Evolutionary conservation across 2,113 vertebrate genomes (phyloP).

Genomic region (Alaudala cheleensis): DNA sequence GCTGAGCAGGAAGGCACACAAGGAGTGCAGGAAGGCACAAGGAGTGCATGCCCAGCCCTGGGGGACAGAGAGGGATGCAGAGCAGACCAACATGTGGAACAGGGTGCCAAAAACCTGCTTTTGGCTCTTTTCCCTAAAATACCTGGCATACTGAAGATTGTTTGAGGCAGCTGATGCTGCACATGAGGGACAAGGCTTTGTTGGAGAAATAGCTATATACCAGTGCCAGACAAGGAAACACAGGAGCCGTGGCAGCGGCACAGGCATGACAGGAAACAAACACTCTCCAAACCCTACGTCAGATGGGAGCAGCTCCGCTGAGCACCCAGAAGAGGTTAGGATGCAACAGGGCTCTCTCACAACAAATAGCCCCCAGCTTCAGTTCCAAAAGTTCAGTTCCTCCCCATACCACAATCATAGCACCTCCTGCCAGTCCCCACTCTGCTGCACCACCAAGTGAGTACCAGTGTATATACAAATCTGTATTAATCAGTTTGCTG

Average conservation of each 20-base stretch:
- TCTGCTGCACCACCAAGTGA: neutral
- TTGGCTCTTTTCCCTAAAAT: neutral
- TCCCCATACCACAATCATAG: accelerated
- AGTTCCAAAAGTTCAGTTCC: neutral
- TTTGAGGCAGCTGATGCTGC: neutral
- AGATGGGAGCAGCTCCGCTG: neutral
- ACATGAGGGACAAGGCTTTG: neutral
- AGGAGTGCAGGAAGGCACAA: neutral
- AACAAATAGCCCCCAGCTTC: neutral
- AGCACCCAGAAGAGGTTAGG: neutral
- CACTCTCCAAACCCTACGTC: neutral
- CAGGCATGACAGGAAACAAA: accelerated
- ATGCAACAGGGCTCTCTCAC: neutral
- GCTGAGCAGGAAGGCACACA: neutral
- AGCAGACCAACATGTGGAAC: neutral
- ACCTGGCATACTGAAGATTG: neutral
- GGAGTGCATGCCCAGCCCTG: accelerated
- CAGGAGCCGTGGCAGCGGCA: accelerated
- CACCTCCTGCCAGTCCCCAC: neutral
- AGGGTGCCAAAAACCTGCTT: neutral
- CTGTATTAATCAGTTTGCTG: neutral
- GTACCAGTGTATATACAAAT: accelerated
- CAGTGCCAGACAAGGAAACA: neutral
- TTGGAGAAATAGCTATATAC: neutral
- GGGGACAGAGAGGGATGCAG: neutral